Evolutionary conservation across 2,888 invertebrate genomes (phyloP), one percentile per base, ranked within the genome.

Genomic region (Cyaniris semiargus): DNA sequence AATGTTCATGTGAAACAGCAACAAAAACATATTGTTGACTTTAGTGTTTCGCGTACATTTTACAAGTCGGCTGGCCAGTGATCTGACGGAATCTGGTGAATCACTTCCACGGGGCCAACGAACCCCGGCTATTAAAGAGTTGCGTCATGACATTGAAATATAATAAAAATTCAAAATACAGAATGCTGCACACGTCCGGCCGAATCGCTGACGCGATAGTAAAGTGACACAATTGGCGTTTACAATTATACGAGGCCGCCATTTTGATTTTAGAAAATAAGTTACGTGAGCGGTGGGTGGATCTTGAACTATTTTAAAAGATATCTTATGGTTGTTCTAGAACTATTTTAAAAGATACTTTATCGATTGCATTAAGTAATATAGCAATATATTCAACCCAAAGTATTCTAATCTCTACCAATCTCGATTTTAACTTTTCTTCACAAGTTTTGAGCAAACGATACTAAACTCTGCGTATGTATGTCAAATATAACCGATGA

Each of bases 271-370:
- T 66, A 66, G 27, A 66, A 66, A 23, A 66, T 13, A 66, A 66
- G 15, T 66, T 18, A 31, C 23, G 5, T 15, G 27, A 27, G 66
- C 4, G 27, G 5, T 80, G 81, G 79, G 10, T 60, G 60, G 27
- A 21, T 66, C 15, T 60, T 60, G 23, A 4, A 66, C 13, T 66
- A 27, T 66, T 23, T 10, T 58, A 44, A 44, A 31, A 34, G 34
- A 34, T 34, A 34, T 7, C 7, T 34, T 34, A 34, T 34, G 6
- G 34, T 34, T 0, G 34, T 6, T 34, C 34, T 34, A 6, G 34
- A 6, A 34, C 7, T 34, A 34, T 34, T 6, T 34, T 34, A 34
- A 34, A 38, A 44, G 10, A 44, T 44, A 44, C 10, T 13, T 44
- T 13, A 44, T 44, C 44, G 1, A 13, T 38, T 8, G 38, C 38